A percentile compares a stretch with the other conserved stretches of the same genome.
Conservation (phyloP, 1,140 invertebrate genomes). For the Copidosoma floridanum region DNA sequence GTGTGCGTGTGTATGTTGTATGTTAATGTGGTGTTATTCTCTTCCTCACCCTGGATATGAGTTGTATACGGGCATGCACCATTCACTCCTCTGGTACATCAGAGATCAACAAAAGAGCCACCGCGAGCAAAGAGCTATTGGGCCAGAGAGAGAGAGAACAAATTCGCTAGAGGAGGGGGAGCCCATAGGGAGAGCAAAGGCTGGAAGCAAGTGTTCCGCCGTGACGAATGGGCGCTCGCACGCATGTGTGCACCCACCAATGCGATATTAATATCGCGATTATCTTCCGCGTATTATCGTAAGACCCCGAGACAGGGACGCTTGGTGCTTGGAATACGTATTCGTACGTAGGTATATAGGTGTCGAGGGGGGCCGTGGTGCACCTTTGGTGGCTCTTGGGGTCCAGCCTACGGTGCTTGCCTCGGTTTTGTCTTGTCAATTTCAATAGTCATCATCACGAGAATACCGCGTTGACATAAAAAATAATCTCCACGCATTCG, state of each 20-base stretch:
- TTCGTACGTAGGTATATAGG: too few species aligned
- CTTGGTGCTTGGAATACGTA: neutral
- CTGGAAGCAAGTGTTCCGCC: constrained; percentile 28
- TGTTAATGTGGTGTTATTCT: neutral
- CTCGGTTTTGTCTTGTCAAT: neutral
- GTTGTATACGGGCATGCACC: too few species aligned
- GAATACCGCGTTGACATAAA: neutral
- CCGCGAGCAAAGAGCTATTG: neutral
- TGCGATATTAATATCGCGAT: constrained; percentile 59
- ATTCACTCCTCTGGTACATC: constrained; percentile 6
- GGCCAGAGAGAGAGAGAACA: neutral
- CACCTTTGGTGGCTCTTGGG: too few species aligned
- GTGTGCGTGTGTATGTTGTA: too few species aligned
- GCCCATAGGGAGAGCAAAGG: neutral
- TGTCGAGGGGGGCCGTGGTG: too few species aligned
- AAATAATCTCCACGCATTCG: too few species aligned
- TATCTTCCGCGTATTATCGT: constrained; percentile 58
- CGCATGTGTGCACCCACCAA: constrained; percentile 58
- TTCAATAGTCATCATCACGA: constrained; percentile 8
- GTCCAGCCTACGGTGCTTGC: too few species aligned
- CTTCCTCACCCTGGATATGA: too few species aligned
- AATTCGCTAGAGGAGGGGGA: neutral
- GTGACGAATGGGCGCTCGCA: constrained; percentile 55
- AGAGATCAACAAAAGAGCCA: neutral
- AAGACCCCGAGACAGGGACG: constrained; percentile 23